phyloP scores from a whole-genome alignment of 1,140 invertebrate species.

The Pentalonia nigronervosa region DNA sequence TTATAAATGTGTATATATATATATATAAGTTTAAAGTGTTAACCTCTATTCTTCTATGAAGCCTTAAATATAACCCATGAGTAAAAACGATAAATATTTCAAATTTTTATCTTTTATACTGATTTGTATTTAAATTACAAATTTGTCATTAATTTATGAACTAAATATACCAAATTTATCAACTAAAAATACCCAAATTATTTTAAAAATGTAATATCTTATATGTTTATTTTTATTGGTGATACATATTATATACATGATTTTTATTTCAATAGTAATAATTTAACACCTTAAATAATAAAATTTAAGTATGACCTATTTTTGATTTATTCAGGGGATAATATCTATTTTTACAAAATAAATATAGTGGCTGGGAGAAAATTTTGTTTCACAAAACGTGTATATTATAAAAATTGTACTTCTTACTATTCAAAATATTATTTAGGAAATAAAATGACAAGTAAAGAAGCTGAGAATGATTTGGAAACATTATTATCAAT shows the following conservation, averaged over 20 bases:
- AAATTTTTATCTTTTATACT: background rate
- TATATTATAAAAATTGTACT: background rate
- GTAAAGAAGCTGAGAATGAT: slow-evolving; percentile 87
- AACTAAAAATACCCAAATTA: background rate
- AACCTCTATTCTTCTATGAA: background rate
- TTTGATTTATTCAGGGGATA: background rate
- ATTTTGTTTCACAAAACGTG: background rate
- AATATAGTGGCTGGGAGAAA: background rate
- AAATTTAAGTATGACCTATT: background rate
- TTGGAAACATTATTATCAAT: slow-evolving; percentile 91
- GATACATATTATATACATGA: background rate
- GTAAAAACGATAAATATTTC: background rate
- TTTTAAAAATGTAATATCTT: background rate
- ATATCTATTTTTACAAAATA: background rate
- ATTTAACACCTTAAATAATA: background rate
- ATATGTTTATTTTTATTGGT: background rate
- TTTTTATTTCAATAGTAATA: background rate
- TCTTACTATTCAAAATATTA: slow-evolving; percentile 56
- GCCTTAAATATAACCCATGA: background rate
- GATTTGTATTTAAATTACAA: background rate
- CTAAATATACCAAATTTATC: background rate
- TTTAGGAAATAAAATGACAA: slow-evolving; percentile 84
- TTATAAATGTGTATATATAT: background rate
- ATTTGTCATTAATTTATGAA: background rate
- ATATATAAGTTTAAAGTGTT: background rate